Conservation (phyloP, 1,140 invertebrate genomes). For the Bactericera cockerelli region DNA sequence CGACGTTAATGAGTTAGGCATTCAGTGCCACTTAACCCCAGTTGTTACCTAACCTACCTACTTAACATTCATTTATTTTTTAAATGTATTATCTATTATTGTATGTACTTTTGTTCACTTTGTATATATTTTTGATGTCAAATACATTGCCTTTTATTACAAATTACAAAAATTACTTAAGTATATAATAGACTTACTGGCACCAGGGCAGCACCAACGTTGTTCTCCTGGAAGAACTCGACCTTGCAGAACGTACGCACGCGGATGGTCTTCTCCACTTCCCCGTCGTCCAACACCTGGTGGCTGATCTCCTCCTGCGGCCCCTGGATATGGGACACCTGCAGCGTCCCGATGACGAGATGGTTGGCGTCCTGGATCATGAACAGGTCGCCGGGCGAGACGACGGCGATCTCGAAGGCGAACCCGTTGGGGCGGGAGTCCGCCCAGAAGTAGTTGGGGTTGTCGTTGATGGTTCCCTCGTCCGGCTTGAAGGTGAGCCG, state of each 20-base stretch:
- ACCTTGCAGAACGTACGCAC: slow-evolving; percentile 45
- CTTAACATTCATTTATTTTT: too few species aligned
- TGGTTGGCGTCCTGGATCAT: slow-evolving; percentile 46
- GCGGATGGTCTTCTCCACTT: slow-evolving; percentile 44
- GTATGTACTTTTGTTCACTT: too few species aligned
- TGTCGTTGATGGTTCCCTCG: slow-evolving; percentile 42
- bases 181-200: too few species aligned
- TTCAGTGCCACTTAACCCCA: too few species aligned
- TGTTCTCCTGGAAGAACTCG: slow-evolving; percentile 44
- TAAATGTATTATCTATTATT: too few species aligned
- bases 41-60: too few species aligned
- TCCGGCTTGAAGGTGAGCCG: slow-evolving; percentile 53
- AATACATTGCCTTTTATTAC: too few species aligned
- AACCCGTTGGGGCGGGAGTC: slow-evolving; percentile 55
- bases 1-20: too few species aligned
- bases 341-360: slow-evolving; percentile 41
- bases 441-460: slow-evolving; percentile 58
- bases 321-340: slow-evolving; percentile 38
- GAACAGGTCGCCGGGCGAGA: slow-evolving; percentile 52
- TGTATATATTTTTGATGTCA: too few species aligned
- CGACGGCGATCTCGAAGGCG: slow-evolving; percentile 49
- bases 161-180: too few species aligned
- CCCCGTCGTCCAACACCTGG: slow-evolving; percentile 26
- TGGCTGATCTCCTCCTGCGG: slow-evolving; percentile 34
- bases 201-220: slow-evolving; percentile 35